phyloP scores from a whole-genome alignment of 64 coral and sea anemone genomes.

The Pocillopora damicornis region DNA sequence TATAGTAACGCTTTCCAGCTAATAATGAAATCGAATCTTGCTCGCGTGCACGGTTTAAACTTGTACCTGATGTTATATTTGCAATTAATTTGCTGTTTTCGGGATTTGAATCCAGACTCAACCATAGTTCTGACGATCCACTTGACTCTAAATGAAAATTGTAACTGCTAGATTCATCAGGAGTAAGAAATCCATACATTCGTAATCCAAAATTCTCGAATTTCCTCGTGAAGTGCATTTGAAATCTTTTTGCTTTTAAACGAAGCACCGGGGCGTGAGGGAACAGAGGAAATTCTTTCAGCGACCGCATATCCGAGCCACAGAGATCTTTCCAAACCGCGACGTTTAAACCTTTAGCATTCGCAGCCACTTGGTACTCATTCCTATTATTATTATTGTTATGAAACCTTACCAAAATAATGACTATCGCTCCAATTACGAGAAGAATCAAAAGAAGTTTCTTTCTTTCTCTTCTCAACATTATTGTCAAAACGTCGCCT shows the following conservation, averaged over 20 bases:
- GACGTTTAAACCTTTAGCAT: slow-evolving; percentile 29
- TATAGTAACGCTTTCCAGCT: slow-evolving; percentile 15
- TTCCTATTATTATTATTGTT: background rate
- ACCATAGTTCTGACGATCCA: slow-evolving; percentile 65
- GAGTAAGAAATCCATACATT: slow-evolving; percentile 47
- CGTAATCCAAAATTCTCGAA: slow-evolving; percentile 1
- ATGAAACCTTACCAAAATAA: background rate
- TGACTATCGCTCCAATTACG: background rate
- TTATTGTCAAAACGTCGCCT: too few relatives aligned
- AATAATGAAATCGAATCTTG: slow-evolving; percentile 18
- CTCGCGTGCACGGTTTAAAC: background rate
- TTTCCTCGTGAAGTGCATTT: background rate
- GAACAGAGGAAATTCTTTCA: slow-evolving; percentile 56
- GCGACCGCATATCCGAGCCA: slow-evolving; percentile 27
- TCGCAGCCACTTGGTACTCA: background rate
- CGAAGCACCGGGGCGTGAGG: slow-evolving; percentile 42
- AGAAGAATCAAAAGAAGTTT: too few relatives aligned
- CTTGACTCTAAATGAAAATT: slow-evolving; percentile 2
- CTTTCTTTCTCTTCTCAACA: too few relatives aligned
- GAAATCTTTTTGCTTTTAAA: slow-evolving; percentile 3
- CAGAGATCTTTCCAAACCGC: slow-evolving; percentile 48
- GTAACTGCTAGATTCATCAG: background rate
- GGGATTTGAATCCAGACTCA: slow-evolving; percentile 42
- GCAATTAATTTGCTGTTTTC: slow-evolving; percentile 37
- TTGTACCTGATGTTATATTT: slow-evolving; percentile 22